phyloP scores from a whole-genome alignment of 2,797 vertebrate species.

The Astyanax mexicanus region DNA sequence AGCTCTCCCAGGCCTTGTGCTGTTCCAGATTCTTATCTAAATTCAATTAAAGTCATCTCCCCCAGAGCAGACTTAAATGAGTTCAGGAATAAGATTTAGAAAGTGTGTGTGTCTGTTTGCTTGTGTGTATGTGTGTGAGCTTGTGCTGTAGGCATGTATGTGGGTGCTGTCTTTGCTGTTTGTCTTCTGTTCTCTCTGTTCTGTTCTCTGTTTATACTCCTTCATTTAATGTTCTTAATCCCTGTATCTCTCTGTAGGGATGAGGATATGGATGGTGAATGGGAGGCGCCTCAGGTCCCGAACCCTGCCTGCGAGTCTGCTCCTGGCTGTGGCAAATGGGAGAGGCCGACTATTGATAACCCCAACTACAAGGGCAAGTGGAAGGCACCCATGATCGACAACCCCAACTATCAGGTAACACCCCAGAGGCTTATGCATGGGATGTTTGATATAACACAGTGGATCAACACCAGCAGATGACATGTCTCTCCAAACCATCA shows the following conservation, averaged over 20 bases:
- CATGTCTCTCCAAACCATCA: too few species aligned
- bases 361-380: slow-evolving; percentile 98
- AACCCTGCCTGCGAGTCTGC: slow-evolving; percentile 92
- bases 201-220: not conserved
- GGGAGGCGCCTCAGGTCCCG: slow-evolving; percentile 97
- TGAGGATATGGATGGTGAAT: slow-evolving; percentile 98
- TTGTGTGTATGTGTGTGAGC: too few species aligned
- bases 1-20: slow-evolving; percentile 15
- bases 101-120: not conserved
- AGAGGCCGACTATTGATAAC: slow-evolving; percentile 92
- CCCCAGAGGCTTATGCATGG: fast-evolving
- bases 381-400: slow-evolving; percentile 97
- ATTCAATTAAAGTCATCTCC: slow-evolving; percentile 44
- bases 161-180: not conserved
- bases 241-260: slow-evolving; percentile 79
- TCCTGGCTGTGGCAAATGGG: slow-evolving; percentile 93
- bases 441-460: too few species aligned
- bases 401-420: slow-evolving; percentile 95
- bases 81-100: not conserved
- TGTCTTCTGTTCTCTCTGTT: not conserved
- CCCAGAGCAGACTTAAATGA: slow-evolving; percentile 2
- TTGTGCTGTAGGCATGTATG: not conserved
- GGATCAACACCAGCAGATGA: too few species aligned
- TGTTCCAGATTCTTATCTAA: slow-evolving; percentile 40
- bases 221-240: not conserved